Conservation (phyloP, 2,113 vertebrate genomes). For the Cathartes aura region DNA sequence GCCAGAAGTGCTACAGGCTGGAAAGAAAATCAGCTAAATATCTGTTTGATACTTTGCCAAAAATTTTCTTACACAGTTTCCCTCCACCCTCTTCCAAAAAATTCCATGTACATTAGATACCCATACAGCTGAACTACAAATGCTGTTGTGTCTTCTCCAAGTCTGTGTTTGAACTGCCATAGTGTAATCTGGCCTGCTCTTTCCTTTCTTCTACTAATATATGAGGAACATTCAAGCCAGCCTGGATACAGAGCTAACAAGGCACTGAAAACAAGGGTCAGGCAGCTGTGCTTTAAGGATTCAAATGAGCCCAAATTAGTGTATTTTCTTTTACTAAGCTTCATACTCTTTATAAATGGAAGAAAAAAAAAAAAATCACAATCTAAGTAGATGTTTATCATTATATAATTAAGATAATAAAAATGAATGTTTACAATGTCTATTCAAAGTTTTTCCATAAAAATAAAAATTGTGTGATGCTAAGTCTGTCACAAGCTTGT, state of each 20-base stretch:
- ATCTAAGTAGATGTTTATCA: background rate
- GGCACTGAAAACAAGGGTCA: constrained; percentile 6
- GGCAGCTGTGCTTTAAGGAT: background rate
- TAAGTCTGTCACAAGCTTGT: background rate
- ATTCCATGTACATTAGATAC: constrained; percentile 34
- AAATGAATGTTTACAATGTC: background rate
- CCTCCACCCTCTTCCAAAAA: constrained; percentile 37
- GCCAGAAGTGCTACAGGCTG: constrained; percentile 71
- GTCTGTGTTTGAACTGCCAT: background rate
- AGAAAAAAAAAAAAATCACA: background rate
- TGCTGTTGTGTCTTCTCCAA: constrained; percentile 24
- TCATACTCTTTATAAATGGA: background rate
- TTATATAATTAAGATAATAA: background rate
- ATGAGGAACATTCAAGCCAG: background rate
- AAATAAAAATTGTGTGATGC: background rate
- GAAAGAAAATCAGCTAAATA: constrained; percentile 70
- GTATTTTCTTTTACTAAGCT: background rate
- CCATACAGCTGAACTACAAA: constrained; percentile 42
- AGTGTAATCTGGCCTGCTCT: background rate
- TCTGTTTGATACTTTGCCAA: constrained; percentile 69
- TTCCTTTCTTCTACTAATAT: background rate
- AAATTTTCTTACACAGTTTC: constrained; percentile 40
- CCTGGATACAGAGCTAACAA: constrained; percentile 18
- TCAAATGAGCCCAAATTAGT: background rate
- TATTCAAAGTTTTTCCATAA: background rate